Evolutionary conservation across 2,113 vertebrate species (phyloP).

Genomic region (Alectura lathami): DNA sequence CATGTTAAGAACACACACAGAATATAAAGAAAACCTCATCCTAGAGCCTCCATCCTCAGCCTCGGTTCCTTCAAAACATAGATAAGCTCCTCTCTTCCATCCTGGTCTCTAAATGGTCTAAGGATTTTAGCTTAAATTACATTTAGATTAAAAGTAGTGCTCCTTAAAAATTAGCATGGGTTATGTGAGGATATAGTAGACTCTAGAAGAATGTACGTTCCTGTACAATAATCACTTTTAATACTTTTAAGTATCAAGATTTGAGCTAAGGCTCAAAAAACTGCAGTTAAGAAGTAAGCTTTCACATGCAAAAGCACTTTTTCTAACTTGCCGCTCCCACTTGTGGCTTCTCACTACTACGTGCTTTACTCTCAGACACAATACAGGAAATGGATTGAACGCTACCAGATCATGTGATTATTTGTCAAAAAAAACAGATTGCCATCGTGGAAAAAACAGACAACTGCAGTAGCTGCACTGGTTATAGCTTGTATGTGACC

Average conservation of each 20-base stretch:
- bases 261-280: background rate
- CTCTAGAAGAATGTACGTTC: background rate
- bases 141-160: background rate
- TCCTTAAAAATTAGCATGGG: background rate
- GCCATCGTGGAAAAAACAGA: background rate
- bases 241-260: background rate
- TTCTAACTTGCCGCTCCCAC: background rate
- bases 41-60: background rate
- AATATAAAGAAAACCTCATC: background rate
- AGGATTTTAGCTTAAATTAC: background rate
- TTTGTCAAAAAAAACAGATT: background rate
- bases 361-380: background rate
- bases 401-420: rapidly evolving
- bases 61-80: background rate
- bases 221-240: background rate
- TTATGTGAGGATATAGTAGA: background rate
- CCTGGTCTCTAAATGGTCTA: background rate
- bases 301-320: background rate
- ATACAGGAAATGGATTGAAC: background rate
- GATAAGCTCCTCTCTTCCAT: background rate
- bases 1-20: background rate
- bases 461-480: rapidly evolving
- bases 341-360: background rate
- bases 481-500: rapidly evolving
- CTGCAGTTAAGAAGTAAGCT: background rate